Evolutionary conservation across 23 tunicate genomes (phyloP).

Genomic region (Botrylloides violaceus): DNA sequence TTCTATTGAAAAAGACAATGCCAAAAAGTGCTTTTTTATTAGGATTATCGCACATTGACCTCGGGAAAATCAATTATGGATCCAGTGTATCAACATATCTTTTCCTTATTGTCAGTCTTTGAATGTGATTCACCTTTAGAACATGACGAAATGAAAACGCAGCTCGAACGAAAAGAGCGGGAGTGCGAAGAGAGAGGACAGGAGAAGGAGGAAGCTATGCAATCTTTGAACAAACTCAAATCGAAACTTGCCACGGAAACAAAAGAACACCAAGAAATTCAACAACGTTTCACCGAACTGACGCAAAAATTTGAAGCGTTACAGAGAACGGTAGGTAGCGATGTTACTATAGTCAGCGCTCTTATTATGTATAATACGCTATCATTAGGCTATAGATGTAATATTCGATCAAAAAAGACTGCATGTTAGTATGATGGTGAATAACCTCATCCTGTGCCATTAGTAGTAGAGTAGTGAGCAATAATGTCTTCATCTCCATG

Average conservation of each 20-base stretch:
- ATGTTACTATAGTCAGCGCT: background rate
- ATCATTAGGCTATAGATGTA: no score
- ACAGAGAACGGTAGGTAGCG: conserved; percentile 51
- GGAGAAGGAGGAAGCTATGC: conserved; percentile 90
- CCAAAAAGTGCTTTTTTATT: no score
- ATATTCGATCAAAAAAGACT: no score
- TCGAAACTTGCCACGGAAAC: conserved; percentile 58
- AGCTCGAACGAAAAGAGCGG: conserved; percentile 75
- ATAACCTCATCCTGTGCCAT: no score
- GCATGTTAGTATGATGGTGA: no score
- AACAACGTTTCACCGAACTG: conserved; percentile 38
- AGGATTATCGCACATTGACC: no score
- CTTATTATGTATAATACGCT: background rate
- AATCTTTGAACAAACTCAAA: conserved; percentile 77
- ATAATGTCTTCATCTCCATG: background rate
- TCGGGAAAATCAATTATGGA: no score
- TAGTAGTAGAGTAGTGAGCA: background rate
- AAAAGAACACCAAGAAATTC: conserved; percentile 33
- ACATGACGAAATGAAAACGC: conserved; percentile 72
- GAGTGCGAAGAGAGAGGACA: conserved; percentile 73
- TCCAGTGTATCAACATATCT: no score
- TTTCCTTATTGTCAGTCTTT: no score
- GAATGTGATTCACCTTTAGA: no score
- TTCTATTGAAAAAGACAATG: no score
- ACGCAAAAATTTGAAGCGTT: conserved; percentile 42